Percentiles rank a stretch among this genome's conserved stretches.
Evolutionary conservation across 2,888 invertebrate genomes (phyloP).

Genomic region (Agonopterix alstromeriana): DNA sequence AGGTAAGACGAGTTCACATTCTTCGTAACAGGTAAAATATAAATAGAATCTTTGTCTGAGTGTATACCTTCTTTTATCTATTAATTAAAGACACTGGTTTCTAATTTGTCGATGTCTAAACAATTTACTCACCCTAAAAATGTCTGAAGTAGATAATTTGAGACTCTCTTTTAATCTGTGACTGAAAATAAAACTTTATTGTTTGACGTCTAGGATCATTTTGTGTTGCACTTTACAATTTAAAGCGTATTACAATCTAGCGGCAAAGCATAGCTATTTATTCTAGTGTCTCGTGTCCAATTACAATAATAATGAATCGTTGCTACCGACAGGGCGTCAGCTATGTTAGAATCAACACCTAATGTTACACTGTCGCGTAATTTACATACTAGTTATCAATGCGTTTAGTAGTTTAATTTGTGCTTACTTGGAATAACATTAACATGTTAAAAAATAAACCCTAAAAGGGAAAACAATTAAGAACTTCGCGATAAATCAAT

Average conservation of each 20-base stretch:
- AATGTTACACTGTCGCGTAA: conserved; percentile 27
- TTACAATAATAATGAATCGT: conserved; percentile 58
- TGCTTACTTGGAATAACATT: too few relatives aligned
- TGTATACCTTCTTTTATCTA: background rate
- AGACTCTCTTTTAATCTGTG: too few relatives aligned
- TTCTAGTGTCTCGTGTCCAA: conserved; percentile 51
- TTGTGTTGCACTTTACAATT: background rate
- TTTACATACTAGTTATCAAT: too few relatives aligned
- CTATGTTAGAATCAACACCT: conserved; percentile 31
- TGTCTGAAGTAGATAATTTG: background rate
- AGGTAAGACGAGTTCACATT: too few relatives aligned
- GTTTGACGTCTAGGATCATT: background rate
- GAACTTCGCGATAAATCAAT: too few relatives aligned
- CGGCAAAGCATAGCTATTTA: conserved; percentile 39
- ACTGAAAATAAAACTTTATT: too few relatives aligned
- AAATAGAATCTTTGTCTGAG: too few relatives aligned
- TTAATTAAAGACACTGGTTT: background rate
- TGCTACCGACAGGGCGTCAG: conserved; percentile 27
- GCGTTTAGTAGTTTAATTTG: too few relatives aligned
- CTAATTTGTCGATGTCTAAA: conserved; percentile 3
- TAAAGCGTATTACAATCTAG: conserved; percentile 30
- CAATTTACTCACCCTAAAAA: conserved; percentile 4
- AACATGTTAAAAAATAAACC: too few relatives aligned
- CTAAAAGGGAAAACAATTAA: too few relatives aligned
- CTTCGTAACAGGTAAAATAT: background rate